A percentile compares a stretch with the other conserved stretches of the same genome.
These are phyloP conservation scores for Rhopalosiphum padi DNA, from an alignment of 1,140 invertebrate species.

Conservation along the genomic window DNA sequence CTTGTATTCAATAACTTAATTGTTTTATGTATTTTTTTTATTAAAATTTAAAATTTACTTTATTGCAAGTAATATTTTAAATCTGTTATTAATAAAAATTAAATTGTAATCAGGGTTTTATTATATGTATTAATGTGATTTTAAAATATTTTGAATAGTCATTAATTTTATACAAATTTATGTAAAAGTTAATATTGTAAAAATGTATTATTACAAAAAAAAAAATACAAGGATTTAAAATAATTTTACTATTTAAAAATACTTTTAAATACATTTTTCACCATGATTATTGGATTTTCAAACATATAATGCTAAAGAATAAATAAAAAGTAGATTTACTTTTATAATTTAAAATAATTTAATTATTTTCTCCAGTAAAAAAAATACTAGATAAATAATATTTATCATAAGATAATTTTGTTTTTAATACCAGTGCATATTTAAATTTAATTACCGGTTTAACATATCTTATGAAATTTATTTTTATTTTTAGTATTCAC, in stretches of 20 bases:
- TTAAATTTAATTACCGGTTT: not conserved
- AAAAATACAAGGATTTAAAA: not conserved
- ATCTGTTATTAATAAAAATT: not conserved
- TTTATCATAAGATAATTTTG: not conserved
- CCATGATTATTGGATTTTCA: not conserved
- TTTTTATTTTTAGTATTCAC: not conserved
- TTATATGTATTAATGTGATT: not conserved
- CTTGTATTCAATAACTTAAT: not conserved
- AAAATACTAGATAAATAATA: not conserved
- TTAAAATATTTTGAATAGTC: not conserved
- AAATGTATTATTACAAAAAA: not conserved
- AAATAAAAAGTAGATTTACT: not conserved
- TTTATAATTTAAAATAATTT: not conserved
- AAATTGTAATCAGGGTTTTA: not conserved
- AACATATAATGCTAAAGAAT: not conserved
- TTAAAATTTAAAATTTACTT: not conserved
- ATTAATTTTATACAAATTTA: not conserved
- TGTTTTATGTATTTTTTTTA: not conserved
- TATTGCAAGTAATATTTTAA: not conserved
- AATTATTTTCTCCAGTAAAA: not conserved
- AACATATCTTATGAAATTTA: not conserved
- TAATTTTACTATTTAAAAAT: not conserved
- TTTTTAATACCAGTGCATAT: not conserved
- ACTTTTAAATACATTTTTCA: not conserved
- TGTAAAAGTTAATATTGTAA: not conserved